phyloP scores from a whole-genome alignment of 1,140 invertebrate genomes.

The Vanessa atalanta region DNA sequence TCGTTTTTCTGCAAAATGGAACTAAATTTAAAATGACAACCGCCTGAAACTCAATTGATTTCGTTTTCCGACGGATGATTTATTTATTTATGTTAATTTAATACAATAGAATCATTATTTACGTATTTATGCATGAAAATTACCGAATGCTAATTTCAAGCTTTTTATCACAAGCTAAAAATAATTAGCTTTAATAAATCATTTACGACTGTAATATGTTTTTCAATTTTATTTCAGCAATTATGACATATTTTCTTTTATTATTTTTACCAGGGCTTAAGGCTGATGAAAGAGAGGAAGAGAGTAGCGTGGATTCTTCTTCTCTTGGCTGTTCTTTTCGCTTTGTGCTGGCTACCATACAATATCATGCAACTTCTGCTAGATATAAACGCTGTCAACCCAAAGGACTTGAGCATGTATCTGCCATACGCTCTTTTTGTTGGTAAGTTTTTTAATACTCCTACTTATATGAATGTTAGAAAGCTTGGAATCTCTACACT shows the following conservation, averaged over 20 bases:
- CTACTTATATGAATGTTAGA: not conserved
- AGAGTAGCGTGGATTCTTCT: slow-evolving; percentile 83
- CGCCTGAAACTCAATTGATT: no score
- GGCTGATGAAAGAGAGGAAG: slow-evolving; percentile 85
- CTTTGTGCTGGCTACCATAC: slow-evolving; percentile 89
- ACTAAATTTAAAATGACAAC: no score
- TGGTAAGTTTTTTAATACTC: slow-evolving; percentile 50
- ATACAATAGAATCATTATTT: no score
- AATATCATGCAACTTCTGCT: slow-evolving; percentile 85
- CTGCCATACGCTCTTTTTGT: slow-evolving; percentile 80
- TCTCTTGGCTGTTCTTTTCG: slow-evolving; percentile 84
- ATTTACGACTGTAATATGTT: no score
- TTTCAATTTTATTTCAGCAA: no score
- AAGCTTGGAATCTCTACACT: not conserved
- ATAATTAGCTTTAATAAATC: no score
- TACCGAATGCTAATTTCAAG: no score
- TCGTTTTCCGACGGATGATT: no score
- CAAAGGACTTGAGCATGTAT: slow-evolving; percentile 62
- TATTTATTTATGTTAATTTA: no score
- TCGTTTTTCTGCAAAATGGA: no score
- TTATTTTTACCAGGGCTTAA: slow-evolving; percentile 78
- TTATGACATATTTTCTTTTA: not conserved
- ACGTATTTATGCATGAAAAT: no score
- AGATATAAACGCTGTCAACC: slow-evolving; percentile 79
- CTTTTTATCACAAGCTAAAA: no score